phyloP scores from a whole-genome alignment of 1,140 invertebrate species.

The Drosophila pallidifrons region DNA sequence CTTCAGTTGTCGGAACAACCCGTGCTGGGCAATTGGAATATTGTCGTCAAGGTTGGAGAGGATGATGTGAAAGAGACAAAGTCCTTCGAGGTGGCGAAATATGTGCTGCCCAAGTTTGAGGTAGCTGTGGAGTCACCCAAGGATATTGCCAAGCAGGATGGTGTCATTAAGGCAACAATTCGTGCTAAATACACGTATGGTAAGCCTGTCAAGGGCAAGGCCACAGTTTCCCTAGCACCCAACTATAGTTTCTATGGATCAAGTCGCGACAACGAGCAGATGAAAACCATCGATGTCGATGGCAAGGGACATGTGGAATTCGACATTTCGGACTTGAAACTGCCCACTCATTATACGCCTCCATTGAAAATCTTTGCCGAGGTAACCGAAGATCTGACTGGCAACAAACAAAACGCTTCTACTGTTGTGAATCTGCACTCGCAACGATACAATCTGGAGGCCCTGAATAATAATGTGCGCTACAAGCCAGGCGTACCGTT shows the following conservation, averaged over 20 bases:
- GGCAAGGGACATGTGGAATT: conserved; percentile 90
- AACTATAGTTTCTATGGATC: conserved; percentile 10
- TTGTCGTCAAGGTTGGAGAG: conserved; percentile 86
- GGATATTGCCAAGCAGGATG: conserved; percentile 92
- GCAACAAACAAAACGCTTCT: conserved; percentile 91
- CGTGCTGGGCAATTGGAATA: conserved; percentile 96
- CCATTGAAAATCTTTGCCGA: conserved; percentile 89
- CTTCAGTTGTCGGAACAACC: conserved; percentile 93
- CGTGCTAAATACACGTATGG: conserved; percentile 90
- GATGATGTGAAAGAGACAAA: conserved; percentile 56
- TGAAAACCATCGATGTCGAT: conserved; percentile 90
- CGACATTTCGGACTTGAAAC: conserved; percentile 87
- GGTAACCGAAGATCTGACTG: conserved; percentile 91
- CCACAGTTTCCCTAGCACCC: conserved; percentile 88
- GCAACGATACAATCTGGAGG: conserved; percentile 93
- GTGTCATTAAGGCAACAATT: conserved; percentile 91
- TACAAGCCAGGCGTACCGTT: conserved; percentile 96
- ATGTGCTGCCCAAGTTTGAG: conserved; percentile 96
- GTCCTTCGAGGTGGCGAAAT: conserved; percentile 89
- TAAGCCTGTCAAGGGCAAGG: conserved; percentile 91
- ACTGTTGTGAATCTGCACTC: conserved; percentile 91
- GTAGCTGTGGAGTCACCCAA: conserved; percentile 92
- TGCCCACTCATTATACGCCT: conserved; percentile 72
- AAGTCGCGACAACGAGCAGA: conserved; percentile 26
- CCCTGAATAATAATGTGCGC: conserved; percentile 89